A percentile compares a stretch with the other conserved stretches of the same genome.
Evolutionary conservation across 2,797 vertebrate genomes (phyloP).

Genomic region (Etheostoma nigrum): DNA sequence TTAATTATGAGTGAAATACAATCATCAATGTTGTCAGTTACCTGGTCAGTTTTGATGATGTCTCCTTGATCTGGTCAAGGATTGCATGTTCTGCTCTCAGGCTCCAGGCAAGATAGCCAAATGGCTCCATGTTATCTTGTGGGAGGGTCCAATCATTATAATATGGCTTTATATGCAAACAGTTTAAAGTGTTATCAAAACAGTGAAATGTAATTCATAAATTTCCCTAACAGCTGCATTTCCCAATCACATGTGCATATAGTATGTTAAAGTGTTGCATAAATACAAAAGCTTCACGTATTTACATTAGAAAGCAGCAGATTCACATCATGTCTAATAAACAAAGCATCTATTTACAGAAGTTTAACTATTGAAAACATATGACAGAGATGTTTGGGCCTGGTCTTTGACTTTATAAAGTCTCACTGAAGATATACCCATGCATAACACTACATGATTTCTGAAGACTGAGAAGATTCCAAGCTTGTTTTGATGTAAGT

Average conservation of each 20-base stretch:
- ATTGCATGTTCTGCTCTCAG: no score
- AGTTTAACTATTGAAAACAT: not conserved
- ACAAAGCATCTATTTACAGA: slow-evolving; percentile 11
- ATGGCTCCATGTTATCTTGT: no score
- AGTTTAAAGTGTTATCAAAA: no score
- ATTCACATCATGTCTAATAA: not conserved
- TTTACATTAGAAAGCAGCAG: not conserved
- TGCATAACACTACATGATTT: slow-evolving; percentile 16
- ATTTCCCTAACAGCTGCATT: not conserved
- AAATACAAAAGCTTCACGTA: not conserved
- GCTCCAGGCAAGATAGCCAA: no score
- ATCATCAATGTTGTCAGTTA: no score
- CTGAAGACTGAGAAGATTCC: slow-evolving; percentile 5
- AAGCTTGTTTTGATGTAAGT: slow-evolving; percentile 1
- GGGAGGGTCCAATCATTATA: no score
- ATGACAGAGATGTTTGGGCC: no score
- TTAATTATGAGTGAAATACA: no score
- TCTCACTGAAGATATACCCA: slow-evolving; percentile 35
- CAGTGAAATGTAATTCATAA: no score
- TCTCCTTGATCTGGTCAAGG: no score
- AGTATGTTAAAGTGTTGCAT: not conserved
- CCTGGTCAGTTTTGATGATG: no score
- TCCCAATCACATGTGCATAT: not conserved
- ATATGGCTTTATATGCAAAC: no score
- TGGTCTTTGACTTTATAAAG: not conserved